phyloP scores from a whole-genome alignment of 2,797 vertebrate genomes.

The Pipistrellus nathusii region DNA sequence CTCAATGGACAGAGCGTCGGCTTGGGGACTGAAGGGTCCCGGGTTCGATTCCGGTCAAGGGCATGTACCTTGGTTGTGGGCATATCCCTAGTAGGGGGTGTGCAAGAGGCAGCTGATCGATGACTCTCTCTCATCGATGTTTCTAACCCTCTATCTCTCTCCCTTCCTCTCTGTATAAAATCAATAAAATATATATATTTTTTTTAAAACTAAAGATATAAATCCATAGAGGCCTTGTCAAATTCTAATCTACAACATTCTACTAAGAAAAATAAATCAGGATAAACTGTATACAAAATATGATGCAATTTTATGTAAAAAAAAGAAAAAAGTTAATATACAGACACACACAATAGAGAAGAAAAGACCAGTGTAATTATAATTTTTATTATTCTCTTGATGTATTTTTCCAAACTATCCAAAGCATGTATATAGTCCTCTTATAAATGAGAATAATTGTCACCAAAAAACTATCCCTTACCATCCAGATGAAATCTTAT shows the following conservation, averaged over 20 bases:
- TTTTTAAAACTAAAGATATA: conserved; percentile 47
- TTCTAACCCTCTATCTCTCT: too few relatives aligned
- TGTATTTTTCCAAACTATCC: conserved; percentile 53
- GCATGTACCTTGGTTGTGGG: too few relatives aligned
- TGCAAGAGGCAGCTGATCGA: too few relatives aligned
- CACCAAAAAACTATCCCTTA: background rate
- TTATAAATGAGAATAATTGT: background rate
- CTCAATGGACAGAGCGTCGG: too few relatives aligned
- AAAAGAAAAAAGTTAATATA: background rate
- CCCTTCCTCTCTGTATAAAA: too few relatives aligned
- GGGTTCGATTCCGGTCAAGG: too few relatives aligned
- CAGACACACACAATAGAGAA: background rate
- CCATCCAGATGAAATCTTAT: background rate
- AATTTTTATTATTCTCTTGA: conserved; percentile 39
- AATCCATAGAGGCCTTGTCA: background rate
- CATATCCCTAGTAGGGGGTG: too few relatives aligned
- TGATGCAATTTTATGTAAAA: conserved; percentile 13
- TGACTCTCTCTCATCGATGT: too few relatives aligned
- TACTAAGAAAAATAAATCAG: conserved; percentile 17
- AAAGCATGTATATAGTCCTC: conserved; percentile 1
- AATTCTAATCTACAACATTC: conserved; percentile 50
- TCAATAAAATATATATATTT: too few relatives aligned
- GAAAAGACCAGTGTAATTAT: background rate
- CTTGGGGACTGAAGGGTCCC: too few relatives aligned
- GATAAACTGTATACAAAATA: conserved; percentile 13